Percentiles rank a stretch among this genome's conserved stretches.
Evolutionary conservation across 2,888 invertebrate genomes (phyloP).

Genomic region (Coelinius sp.): DNA sequence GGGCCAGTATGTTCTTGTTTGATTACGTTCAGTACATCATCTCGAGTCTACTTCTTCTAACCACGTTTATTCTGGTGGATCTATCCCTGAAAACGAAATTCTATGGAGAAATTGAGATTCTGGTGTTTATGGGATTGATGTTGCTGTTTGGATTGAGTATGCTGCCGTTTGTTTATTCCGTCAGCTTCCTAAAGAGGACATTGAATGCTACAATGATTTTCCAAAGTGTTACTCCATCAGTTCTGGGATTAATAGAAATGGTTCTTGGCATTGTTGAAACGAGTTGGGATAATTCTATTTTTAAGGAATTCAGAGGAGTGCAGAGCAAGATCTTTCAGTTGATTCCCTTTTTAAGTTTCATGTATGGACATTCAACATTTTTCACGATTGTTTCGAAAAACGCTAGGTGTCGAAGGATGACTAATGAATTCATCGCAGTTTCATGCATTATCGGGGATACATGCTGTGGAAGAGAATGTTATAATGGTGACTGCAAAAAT

Average conservation of each 20-base stretch:
- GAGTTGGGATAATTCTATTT: constrained; percentile 36
- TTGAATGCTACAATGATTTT: constrained; percentile 54
- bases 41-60: constrained; percentile 51
- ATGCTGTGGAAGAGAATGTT: constrained; percentile 58
- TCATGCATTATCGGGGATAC: constrained; percentile 50
- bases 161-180: constrained; percentile 60
- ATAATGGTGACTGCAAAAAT: constrained; percentile 56
- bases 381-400: constrained; percentile 57
- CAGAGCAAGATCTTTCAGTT: constrained; percentile 60
- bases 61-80: constrained; percentile 56
- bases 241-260: constrained; percentile 57
- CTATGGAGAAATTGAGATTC: constrained; percentile 68
- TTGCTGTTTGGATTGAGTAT: constrained; percentile 80
- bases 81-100: constrained; percentile 52
- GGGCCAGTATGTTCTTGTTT: constrained; percentile 75
- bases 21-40: constrained; percentile 71
- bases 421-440: constrained; percentile 51
- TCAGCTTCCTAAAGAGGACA: constrained; percentile 62
- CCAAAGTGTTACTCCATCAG: constrained; percentile 55
- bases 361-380: constrained; percentile 61
- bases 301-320: constrained; percentile 50
- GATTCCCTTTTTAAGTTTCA: constrained; percentile 64
- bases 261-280: constrained; percentile 52
- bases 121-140: constrained; percentile 77
- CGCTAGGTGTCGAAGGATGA: constrained; percentile 62